Conservation (phyloP, 2,888 invertebrate genomes). For the Aspidiotus destructor region DNA sequence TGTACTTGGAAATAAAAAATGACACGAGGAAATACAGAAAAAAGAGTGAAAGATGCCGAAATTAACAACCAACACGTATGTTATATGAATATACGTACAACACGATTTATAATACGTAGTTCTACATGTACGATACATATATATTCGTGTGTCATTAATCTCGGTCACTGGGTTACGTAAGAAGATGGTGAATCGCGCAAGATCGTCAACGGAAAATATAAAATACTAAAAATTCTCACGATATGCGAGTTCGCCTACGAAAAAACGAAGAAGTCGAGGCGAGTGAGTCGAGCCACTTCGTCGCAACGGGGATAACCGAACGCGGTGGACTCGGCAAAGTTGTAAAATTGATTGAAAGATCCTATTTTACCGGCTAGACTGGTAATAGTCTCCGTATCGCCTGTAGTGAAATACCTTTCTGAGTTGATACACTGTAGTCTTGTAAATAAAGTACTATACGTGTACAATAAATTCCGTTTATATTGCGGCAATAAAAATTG, state of each 20-base stretch:
- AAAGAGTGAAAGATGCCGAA: no score
- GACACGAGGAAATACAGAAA: no score
- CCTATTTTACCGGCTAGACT: background rate
- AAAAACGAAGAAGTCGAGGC: no score
- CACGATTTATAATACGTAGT: no score
- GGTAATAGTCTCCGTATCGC: no score
- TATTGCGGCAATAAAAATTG: constrained; percentile 10
- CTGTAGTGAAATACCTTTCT: no score
- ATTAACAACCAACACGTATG: no score
- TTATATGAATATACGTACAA: no score
- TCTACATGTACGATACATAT: no score
- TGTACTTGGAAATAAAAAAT: no score
- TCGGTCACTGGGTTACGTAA: background rate
- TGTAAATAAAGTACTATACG: background rate
- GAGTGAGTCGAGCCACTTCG: no score
- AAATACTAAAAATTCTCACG: background rate
- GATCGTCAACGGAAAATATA: background rate
- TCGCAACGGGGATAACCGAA: no score
- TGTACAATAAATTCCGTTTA: constrained; percentile 13
- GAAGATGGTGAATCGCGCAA: background rate
- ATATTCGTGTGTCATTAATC: background rate
- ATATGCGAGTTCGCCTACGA: background rate
- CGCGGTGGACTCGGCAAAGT: background rate
- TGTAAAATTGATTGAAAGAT: constrained; percentile 15
- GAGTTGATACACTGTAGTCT: background rate